Base-by-base conservation (phyloP, 2,797 vertebrate species). In the Chelon labrosus region DNA sequence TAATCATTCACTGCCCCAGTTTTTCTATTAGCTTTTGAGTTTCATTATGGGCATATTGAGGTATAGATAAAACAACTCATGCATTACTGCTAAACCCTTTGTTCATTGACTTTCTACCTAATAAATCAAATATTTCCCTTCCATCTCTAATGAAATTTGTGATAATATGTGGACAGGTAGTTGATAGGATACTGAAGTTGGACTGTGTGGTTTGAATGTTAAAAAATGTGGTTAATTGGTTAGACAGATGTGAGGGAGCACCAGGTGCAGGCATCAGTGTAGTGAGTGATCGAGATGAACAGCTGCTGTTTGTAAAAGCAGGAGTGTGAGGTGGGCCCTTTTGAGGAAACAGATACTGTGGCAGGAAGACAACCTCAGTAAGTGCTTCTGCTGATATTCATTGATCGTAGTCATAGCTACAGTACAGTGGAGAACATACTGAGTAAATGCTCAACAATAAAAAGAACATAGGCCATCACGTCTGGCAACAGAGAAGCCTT, bases 271-370 rank as follows among this genome's bases (percentile, higher is more conserved):
- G 53, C 16, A 7, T 17, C 37, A 12, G 4, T 51, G 19, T 31
- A 38, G 41, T 46, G 62, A 71, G 57, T 41, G 10, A 49, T 39
- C 27, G 37, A 80, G n/a, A 53, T 76, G 44, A 76, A 59, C 61
- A 82, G 86, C 47, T 87, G 85, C 65, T 89, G 65, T 49, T 79
- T 90, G 46, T 93, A 89, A 58, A 70, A 80, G 3, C 84, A 75
- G 10, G 84, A 94, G 56, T 87, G 87, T 49, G 87, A 95, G 39
- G 85, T 92, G 69, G 79, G 93, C n/a, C n/a, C n/a, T 17, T 85
- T 66, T 41, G 49, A 66, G 50, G 27, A 42, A 19, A 54, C 17
- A 65, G 61, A 41, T 13, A 55, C n/a, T 59, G 46, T 61, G 49
- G n/a, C 20, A 60, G 50, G 7, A 50, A 41, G 47, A 47, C 12